Conservation (phyloP, 1,140 invertebrate species). For the Orussus abietinus region DNA sequence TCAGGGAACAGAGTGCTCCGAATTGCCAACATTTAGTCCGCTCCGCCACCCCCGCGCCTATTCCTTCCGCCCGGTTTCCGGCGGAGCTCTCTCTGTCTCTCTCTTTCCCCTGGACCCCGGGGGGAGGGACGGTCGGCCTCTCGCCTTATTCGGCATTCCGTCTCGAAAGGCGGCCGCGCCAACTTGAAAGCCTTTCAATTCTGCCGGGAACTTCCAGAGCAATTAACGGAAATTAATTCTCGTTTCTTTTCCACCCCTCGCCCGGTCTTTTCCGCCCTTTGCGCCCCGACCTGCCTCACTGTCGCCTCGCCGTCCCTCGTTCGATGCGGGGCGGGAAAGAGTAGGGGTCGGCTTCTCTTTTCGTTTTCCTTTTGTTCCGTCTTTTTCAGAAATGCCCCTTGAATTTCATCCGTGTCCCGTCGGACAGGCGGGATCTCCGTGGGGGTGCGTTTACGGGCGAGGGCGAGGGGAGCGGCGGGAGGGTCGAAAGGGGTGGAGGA, state of each 20-base stretch:
- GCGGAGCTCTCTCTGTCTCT: slow-evolving; percentile 15
- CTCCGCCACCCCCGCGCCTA: slow-evolving; percentile 11
- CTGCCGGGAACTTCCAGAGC: slow-evolving; percentile 38
- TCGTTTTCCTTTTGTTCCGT: too few relatives aligned
- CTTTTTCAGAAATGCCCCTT: too few relatives aligned
- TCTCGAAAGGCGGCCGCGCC: slow-evolving; percentile 8
- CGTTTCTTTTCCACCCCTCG: slow-evolving; percentile 30
- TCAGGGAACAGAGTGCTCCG: slow-evolving; percentile 44
- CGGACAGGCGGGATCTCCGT: too few relatives aligned
- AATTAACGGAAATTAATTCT: slow-evolving; percentile 46
- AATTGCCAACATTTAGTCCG: slow-evolving; percentile 45
- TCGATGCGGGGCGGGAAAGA: too few relatives aligned
- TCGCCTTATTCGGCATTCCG: slow-evolving; percentile 1
- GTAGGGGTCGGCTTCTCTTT: too few relatives aligned
- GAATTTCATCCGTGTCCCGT: too few relatives aligned
- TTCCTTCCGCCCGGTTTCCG: too few relatives aligned
- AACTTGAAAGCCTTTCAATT: slow-evolving; percentile 38
- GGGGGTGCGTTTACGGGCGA: too few relatives aligned
- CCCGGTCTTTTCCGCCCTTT: slow-evolving; percentile 3
- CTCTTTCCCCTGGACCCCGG: slow-evolving; percentile 5
- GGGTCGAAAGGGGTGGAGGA: slow-evolving; percentile 12
- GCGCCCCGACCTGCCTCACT: neutral
- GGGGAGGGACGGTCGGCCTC: slow-evolving; percentile 15
- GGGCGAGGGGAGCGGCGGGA: slow-evolving; percentile 6
- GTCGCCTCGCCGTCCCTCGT: slow-evolving; percentile 12